These are phyloP conservation scores for Aphaenogaster floridana DNA, from an alignment of 1,140 invertebrate genomes.

Conservation along the genomic window DNA sequence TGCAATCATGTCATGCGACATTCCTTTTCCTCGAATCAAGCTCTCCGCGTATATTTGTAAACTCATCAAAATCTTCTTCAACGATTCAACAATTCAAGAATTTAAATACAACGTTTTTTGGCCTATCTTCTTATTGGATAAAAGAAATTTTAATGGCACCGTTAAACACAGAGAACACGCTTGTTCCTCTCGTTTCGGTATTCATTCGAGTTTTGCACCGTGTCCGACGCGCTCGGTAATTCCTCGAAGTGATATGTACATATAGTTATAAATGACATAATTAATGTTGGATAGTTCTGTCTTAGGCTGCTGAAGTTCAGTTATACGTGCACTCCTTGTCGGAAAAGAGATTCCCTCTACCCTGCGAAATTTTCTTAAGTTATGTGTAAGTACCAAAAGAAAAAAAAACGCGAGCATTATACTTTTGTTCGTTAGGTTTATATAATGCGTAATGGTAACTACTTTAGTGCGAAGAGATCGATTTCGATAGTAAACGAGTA, in stretches of 20 bases:
- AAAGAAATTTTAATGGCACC: slow-evolving; percentile 39
- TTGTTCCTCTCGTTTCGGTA: slow-evolving; percentile 26
- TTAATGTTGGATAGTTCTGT: slow-evolving; percentile 57
- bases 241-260: slow-evolving; percentile 55
- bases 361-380: slow-evolving; percentile 31
- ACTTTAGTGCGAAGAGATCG: slow-evolving; percentile 37
- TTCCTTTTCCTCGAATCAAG: slow-evolving; percentile 1
- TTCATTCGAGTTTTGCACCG: slow-evolving; percentile 13
- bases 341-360: slow-evolving; percentile 15
- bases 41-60: slow-evolving; percentile 6
- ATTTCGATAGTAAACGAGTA: slow-evolving; percentile 42
- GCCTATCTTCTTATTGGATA: slow-evolving; percentile 25
- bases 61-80: background rate
- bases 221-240: slow-evolving; percentile 50
- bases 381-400: slow-evolving; percentile 1
- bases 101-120: slow-evolving; percentile 35
- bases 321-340: slow-evolving; percentile 14
- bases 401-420: slow-evolving; percentile 8
- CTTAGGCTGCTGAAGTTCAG: slow-evolving; percentile 32
- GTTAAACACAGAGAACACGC: slow-evolving; percentile 33
- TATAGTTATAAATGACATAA: slow-evolving; percentile 54
- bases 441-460: slow-evolving; percentile 7
- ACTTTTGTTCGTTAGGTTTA: slow-evolving; percentile 43
- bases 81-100: slow-evolving; percentile 22
- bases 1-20: slow-evolving; percentile 1